Base-by-base conservation (phyloP, 1,140 invertebrate genomes). In the Caenorhabditis brenneri region DNA sequence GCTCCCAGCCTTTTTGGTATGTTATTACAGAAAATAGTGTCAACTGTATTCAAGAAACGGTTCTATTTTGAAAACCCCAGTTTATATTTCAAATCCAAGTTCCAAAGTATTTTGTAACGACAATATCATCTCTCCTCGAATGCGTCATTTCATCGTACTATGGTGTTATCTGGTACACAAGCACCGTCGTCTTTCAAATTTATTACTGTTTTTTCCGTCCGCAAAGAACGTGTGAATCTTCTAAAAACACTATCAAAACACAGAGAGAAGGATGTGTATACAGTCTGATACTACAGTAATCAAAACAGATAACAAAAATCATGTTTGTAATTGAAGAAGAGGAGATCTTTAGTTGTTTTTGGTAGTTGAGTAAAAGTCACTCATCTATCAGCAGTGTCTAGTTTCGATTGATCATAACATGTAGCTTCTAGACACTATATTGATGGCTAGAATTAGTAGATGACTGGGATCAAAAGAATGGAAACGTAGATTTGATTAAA, bases 291-390 rank as follows among this genome's bases (percentile, higher is more conserved):
- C 19, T 55, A 51, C 49, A 51, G 53, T 55, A 55, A 55, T 55
- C 53, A 27, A 27, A 55, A 55, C 53, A 55, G 53, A 55, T 55
- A 55, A 55, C 53, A 55, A 55, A 55, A 55, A 27, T 55, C 53
- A 55, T 29, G 22, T 27, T 55, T 42, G 5, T 42, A 6, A 12
- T 5, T 5, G 1, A 55, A 12, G 53, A 27, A 27, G 22, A 55
- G 22, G 49, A 55, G 24, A 51, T 51, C 48, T 51, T 51, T 27
- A 55, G 53, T 55, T 55, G 53, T 55, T 55, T 55, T 55, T 10
- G 27, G 22, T 27, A 12, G 53, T 19, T 24, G 6, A 55, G 24
- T 27, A 55, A 12, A 12, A 55, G 2, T 55, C 3, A 12, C n/a
- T 29, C 19, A 55, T 51, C 49, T n/a, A n/a, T 51, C 49, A n/a